Conservation (phyloP, 2,113 vertebrate species). For the Mesoclemmys tuberculata region DNA sequence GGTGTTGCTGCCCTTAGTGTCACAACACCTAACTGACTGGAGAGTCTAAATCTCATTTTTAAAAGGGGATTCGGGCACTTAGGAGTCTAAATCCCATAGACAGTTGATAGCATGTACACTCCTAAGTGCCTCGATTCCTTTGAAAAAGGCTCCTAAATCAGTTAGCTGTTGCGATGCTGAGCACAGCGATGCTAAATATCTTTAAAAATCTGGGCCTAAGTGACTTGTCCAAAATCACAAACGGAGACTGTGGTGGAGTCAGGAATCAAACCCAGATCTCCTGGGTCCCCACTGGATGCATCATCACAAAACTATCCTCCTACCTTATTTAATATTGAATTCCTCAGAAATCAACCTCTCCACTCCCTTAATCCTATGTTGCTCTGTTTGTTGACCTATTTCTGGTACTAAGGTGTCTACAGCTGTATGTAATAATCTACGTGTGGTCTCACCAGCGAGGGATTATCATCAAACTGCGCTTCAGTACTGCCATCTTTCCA, state of each 20-base stretch:
- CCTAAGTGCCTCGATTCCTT: not conserved
- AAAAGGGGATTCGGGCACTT: too few relatives aligned
- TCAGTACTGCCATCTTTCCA: not conserved
- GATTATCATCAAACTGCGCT: not conserved
- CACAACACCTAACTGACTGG: not conserved
- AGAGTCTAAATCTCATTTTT: not conserved
- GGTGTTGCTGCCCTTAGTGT: not conserved
- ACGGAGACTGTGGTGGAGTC: not conserved
- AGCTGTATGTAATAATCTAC: not conserved
- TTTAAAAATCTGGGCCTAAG: not conserved
- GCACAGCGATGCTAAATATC: not conserved
- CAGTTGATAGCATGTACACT: not conserved
- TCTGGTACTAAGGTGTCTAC: not conserved
- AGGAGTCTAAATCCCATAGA: not conserved
- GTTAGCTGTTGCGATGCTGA: not conserved
- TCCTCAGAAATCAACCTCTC: not conserved
- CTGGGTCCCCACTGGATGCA: not conserved
- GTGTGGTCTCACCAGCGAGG: fast-evolving
- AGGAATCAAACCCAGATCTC: not conserved
- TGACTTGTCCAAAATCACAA: not conserved
- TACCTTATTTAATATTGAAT: not conserved
- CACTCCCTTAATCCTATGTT: not conserved
- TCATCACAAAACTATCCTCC: not conserved
- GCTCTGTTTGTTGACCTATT: not conserved
- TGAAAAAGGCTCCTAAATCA: not conserved